Base-by-base conservation (phyloP, 2,113 vertebrate genomes). In the Danionella cerebrum region DNA sequence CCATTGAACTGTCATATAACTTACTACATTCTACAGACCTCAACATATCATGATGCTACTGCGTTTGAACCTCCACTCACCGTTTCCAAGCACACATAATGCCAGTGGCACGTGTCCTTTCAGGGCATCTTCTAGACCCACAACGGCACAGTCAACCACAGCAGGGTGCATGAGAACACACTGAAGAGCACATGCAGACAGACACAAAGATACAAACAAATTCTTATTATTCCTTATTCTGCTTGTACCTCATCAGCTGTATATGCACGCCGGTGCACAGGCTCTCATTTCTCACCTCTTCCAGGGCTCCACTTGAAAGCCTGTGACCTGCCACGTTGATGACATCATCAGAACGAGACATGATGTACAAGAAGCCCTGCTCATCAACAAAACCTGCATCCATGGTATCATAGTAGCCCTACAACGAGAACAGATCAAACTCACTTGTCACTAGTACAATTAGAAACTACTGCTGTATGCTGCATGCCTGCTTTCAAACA, bases 351-450 rank as follows among this genome's bases (percentile, higher is more conserved):
- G 94, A 92, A 14, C 93, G 86, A 53, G 96, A 96, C 86, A 97
- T 90, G 36, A 99, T 92, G 69, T 97, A 97, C 0, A 99, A 55
- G 74, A 96, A 98, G 11, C 89, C 91, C 59, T 96, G 88, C 69
- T 95, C 89, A 42, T 98, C 94, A 77, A 93, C 81, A 41, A 89
- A 97, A 2, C 96, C 96, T 18, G 94, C 93, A 54, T 99, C 95
- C 96, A 98, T 99, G 10, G 95, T 97, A 79, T 99, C 94, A 9
- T 98, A 99, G 67, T 92, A 98, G 2, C 94, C 96, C 95, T 98
- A n/a, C n/a, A 73, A 2, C 39, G 76, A 54, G 67, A 71, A 2
- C 74, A 18, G 24, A 25, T 3, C 16, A 22, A 5, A 24, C 16
- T 27, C 11, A 19, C 6, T 33, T 16, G 12, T 47, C 4, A 24